Base-by-base conservation (phyloP, 1,140 invertebrate genomes). In the Trachelipus rathkii region DNA sequence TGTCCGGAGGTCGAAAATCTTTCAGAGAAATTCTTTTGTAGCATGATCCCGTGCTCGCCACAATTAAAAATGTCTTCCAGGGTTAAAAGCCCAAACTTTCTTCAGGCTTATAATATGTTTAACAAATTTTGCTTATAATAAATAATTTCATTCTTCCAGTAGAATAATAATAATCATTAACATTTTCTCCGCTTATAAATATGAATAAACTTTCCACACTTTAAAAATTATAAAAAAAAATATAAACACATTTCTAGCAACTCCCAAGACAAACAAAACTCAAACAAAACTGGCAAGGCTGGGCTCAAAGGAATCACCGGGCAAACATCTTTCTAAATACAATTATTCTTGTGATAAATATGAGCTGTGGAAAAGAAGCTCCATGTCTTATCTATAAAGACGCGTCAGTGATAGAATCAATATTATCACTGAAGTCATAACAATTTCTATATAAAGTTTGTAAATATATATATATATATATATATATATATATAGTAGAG, bases 21-120 rank as follows among this genome's bases (percentile, higher is more conserved):
- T 81, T 77, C 77, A 77, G 80, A 70, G 80, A 81, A 45, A 81
- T 81, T 60, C 74, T 81, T 10, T 77, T 81, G 80, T 81, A 77
- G 76, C 73, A 60, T 60, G 11, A 15, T 60, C 19, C 50, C 11
- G 50, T 60, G 50, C 50, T 60, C 50, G 19, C 11, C 50, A 15
- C 19, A 60, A 60, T 60, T 60, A 60, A 3, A 33, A 33, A 33
- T 33, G 50, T 60, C 50, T 60, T 60, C 50, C 50, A 60, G 50
- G 50, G 50, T 60, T 60, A 13, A 60, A 19, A 60, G 50, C 50
- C 50, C 50, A 60, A 60, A 60, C 11, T 15, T 60, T 60, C 50
- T 33, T 33, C 33, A 33, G 33, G 33, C 33, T 33, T 33, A 33
- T 6, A 33, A 3, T 33, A 33, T 33, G 33, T 33, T 1, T 33